phyloP scores from a whole-genome alignment of 2,888 invertebrate species.

The Caenorhabditis parvicauda region DNA sequence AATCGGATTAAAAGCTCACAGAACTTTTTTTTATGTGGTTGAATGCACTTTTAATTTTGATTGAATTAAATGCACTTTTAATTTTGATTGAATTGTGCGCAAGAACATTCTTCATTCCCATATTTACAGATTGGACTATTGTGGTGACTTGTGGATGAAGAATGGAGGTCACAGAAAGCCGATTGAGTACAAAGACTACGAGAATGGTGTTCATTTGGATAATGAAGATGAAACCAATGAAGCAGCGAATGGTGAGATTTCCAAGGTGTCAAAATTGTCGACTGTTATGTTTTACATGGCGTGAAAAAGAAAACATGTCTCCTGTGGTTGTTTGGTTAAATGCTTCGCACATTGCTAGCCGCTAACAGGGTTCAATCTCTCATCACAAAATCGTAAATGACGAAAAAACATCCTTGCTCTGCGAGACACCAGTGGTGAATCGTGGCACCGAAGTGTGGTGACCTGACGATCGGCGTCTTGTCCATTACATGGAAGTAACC shows the following conservation, averaged over 20 bases:
- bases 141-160: constrained; percentile 29
- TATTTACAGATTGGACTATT: constrained; percentile 24
- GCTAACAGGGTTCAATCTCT: too few relatives aligned
- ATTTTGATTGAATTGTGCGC: too few relatives aligned
- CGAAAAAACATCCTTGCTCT: constrained; percentile 21
- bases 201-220: constrained; percentile 7
- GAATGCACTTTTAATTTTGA: not conserved
- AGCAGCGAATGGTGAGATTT: constrained; percentile 5
- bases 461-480: too few relatives aligned
- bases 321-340: too few relatives aligned
- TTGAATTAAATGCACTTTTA: too few relatives aligned
- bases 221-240: constrained; percentile 6
- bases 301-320: too few relatives aligned
- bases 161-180: constrained; percentile 18
- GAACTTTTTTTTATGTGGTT: not conserved
- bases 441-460: constrained; percentile 12
- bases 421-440: constrained; percentile 9
- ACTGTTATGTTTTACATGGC: too few relatives aligned
- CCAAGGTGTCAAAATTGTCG: too few relatives aligned
- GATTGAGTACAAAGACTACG: constrained; percentile 14
- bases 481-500: too few relatives aligned
- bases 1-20: not conserved
- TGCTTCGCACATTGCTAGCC: too few relatives aligned
- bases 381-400: too few relatives aligned
- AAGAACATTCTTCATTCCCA: too few relatives aligned